A percentile compares a stretch with the other conserved stretches of the same genome.
Conservation (phyloP, 2,113 vertebrate genomes). For the Callospermophilus lateralis region DNA sequence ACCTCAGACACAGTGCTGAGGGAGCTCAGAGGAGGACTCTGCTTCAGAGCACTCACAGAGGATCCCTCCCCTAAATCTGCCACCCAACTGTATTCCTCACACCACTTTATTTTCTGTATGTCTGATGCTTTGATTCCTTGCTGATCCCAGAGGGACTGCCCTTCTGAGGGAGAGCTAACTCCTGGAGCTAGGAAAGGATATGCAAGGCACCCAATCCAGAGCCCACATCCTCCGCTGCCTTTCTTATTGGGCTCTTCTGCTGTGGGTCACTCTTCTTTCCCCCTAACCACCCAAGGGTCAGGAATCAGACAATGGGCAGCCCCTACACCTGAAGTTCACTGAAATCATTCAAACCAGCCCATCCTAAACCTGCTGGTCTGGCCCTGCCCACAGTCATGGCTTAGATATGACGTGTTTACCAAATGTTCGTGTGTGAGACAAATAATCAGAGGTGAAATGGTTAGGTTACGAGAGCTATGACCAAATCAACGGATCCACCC, state of each 20-base stretch:
- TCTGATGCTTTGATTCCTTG: not conserved
- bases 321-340: not conserved
- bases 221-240: not conserved
- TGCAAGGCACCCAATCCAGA: not conserved
- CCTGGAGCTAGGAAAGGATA: not conserved
- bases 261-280: fast-evolving
- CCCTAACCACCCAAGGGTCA: not conserved
- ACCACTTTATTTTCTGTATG: not conserved
- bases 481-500: no score
- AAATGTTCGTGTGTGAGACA: no score
- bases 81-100: not conserved
- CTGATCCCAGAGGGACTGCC: not conserved
- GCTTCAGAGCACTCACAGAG: not conserved
- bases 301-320: not conserved
- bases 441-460: no score
- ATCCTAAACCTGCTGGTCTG: not conserved
- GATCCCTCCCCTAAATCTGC: not conserved
- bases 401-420: no score
- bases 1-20: not conserved
- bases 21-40: not conserved
- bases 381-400: not conserved
- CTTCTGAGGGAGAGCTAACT: not conserved
- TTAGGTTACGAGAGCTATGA: no score
- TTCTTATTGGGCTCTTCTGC: not conserved
- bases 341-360: not conserved